A percentile compares a stretch with the other conserved stretches of the same genome.
These are phyloP conservation scores for Chondrilla cf. caribensis DNA, from an alignment of 37 sponge, comb jelly and placozoan genomes.

Conservation along the genomic window DNA sequence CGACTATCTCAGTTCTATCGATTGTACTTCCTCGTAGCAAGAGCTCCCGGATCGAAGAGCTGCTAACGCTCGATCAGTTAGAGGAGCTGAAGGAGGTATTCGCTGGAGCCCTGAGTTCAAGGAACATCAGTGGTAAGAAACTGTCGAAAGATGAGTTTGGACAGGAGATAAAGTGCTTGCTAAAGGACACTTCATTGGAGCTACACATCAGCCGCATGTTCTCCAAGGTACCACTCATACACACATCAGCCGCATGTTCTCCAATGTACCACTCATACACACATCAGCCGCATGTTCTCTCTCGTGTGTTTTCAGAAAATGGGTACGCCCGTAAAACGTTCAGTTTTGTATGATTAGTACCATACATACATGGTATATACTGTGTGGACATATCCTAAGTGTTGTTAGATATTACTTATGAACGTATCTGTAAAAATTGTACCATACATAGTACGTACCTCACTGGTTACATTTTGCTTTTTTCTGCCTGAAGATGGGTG, in stretches of 20 bases:
- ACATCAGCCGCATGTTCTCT: slow-evolving; percentile 1
- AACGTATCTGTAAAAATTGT: no score
- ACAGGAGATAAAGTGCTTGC: neutral
- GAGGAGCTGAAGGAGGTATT: neutral
- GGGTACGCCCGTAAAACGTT: no score
- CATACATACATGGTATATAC: no score
- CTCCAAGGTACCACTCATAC: neutral
- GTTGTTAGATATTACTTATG: no score
- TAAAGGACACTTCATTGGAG: neutral
- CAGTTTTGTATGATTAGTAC: no score
- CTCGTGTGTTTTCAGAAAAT: neutral
- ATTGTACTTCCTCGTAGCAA: no score
- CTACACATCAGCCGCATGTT: neutral
- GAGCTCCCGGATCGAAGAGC: neutral
- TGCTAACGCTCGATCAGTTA: neutral
- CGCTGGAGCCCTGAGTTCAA: neutral
- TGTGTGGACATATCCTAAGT: no score
- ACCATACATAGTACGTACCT: no score
- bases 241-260: neutral
- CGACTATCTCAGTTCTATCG: no score
- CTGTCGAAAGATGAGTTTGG: neutral
- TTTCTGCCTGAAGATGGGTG: slow-evolving; percentile 78
- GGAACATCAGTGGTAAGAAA: neutral
- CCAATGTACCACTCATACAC: neutral
- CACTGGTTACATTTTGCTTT: no score